phyloP scores from a whole-genome alignment of 1,140 invertebrate genomes.

The Neotoxoptera formosana region DNA sequence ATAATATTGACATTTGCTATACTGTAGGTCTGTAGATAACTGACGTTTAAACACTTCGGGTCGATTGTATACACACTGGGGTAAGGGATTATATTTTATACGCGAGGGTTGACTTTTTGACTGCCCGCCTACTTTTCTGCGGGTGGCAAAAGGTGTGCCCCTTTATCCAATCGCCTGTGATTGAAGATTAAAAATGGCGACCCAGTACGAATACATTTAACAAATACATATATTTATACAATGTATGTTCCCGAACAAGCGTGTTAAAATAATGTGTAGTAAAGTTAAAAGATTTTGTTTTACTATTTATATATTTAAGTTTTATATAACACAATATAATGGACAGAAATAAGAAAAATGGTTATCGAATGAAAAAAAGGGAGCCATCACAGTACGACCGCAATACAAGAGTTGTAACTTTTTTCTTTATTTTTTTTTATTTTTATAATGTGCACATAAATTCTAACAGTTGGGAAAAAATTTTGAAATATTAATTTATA shows the following conservation, averaged over 20 bases:
- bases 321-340: background rate
- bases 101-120: slow-evolving; percentile 56
- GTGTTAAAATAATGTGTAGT: background rate
- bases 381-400: background rate
- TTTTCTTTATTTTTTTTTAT: no score
- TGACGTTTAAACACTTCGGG: background rate
- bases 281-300: background rate
- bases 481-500: no score
- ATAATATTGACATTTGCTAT: background rate
- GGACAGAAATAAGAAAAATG: background rate
- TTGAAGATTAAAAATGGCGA: slow-evolving; percentile 55
- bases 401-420: no score
- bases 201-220: slow-evolving; percentile 11
- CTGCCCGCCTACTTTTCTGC: slow-evolving; percentile 58
- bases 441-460: no score
- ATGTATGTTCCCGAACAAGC: background rate
- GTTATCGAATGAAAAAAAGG: background rate
- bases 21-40: background rate
- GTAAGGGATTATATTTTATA: slow-evolving; percentile 43
- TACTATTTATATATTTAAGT: background rate
- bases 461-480: no score
- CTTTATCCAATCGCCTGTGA: slow-evolving; percentile 52
- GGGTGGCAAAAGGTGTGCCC: slow-evolving; percentile 55
- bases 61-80: background rate
- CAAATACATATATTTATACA: background rate